Conservation (phyloP, 2,113 vertebrate genomes). For the Callionymus lyra region DNA sequence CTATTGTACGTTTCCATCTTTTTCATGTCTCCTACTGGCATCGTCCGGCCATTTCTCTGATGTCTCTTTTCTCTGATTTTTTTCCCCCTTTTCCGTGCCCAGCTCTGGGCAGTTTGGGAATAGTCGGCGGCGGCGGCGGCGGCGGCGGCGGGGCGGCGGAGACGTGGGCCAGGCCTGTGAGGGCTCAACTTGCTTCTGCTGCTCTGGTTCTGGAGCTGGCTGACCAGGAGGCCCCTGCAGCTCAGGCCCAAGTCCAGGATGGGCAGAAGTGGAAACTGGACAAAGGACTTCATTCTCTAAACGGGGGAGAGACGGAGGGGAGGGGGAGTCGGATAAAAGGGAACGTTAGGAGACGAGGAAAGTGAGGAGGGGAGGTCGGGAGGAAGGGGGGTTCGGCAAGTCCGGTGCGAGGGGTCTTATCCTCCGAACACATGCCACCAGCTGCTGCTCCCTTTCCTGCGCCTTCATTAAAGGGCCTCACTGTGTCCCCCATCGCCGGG, state of each 20-base stretch:
- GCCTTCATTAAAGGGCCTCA: constrained; percentile 71
- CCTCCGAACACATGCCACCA: constrained; percentile 75
- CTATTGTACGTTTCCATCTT: constrained; percentile 10
- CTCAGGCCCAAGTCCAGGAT: constrained; percentile 60
- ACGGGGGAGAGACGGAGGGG: constrained; percentile 17
- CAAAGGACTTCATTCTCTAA: constrained; percentile 70
- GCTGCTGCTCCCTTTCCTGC: constrained; percentile 72
- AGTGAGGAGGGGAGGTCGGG: constrained; percentile 29
- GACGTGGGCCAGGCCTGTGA: constrained; percentile 41
- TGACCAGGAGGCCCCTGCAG: constrained; percentile 49
- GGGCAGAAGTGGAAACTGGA: constrained; percentile 60
- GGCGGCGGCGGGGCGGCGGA: too few relatives aligned
- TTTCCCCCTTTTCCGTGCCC: constrained; percentile 41
- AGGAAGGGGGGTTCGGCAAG: constrained; percentile 49
- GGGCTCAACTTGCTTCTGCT: constrained; percentile 55
- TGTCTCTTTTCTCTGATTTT: constrained; percentile 47
- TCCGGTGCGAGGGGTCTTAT: constrained; percentile 72
- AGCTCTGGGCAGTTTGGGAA: constrained; percentile 12
- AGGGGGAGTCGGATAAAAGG: constrained; percentile 25
- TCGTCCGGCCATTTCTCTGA: constrained; percentile 47
- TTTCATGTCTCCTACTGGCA: constrained; percentile 28
- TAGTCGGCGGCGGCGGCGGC: constrained; percentile 22
- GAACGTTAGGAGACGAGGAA: constrained; percentile 40
- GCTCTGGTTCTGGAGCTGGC: constrained; percentile 61
- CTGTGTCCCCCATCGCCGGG: constrained; percentile 51